These are phyloP conservation scores for Struthio camelus DNA, from an alignment of 2,113 vertebrate species.

Conservation along the genomic window DNA sequence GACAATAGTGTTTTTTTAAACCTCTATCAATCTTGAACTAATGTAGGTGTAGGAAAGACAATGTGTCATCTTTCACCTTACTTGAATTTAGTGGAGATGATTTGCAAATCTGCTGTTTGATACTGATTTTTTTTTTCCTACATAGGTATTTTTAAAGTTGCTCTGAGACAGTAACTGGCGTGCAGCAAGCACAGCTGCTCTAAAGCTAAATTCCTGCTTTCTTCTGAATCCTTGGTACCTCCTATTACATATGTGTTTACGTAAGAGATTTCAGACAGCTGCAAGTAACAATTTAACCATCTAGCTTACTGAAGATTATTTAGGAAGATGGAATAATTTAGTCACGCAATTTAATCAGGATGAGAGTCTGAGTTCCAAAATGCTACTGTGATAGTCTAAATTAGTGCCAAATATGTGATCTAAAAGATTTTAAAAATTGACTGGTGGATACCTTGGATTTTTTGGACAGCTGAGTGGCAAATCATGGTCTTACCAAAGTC, in stretches of 20 bases:
- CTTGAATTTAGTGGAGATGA: neutral
- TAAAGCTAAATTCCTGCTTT: neutral
- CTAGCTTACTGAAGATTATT: neutral
- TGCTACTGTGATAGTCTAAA: neutral
- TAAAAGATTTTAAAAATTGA: neutral
- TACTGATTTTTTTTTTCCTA: neutral
- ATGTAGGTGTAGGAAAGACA: neutral
- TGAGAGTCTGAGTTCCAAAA: neutral
- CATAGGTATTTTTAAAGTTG: neutral
- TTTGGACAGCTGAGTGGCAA: neutral
- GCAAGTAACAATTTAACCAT: neutral
- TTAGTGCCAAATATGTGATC: neutral
- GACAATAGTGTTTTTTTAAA: neutral
- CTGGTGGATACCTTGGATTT: neutral
- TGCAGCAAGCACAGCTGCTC: neutral
- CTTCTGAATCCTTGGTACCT: neutral
- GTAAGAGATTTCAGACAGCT: neutral
- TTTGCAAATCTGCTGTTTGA: neutral
- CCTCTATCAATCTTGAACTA: neutral
- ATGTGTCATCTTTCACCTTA: neutral
- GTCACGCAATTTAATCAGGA: neutral
- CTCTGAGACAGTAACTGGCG: neutral
- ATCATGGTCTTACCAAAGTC: neutral
- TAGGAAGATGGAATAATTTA: conserved; percentile 11
- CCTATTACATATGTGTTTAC: neutral